Conservation (phyloP, 2,797 vertebrate species). For the Lagocephalus sceleratus region DNA sequence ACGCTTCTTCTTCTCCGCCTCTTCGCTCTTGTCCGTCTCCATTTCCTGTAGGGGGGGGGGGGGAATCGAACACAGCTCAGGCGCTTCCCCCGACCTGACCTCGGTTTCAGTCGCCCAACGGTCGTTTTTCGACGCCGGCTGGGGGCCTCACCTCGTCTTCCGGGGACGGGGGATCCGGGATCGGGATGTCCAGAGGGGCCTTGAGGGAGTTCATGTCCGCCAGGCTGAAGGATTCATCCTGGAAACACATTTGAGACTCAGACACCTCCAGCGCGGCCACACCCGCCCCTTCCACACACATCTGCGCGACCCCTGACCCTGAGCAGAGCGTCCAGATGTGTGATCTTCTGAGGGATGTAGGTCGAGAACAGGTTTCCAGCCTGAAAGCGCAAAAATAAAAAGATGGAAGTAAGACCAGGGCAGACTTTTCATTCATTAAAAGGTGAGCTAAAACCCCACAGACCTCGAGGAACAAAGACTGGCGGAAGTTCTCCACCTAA, state of each 20-base stretch:
- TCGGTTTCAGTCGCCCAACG: too few species aligned
- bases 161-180: constrained; percentile 85
- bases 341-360: constrained; percentile 81
- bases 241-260: too few species aligned
- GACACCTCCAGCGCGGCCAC: too few species aligned
- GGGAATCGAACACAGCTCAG: background rate
- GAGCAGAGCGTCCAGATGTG: constrained; percentile 77
- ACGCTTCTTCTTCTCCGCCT: constrained; percentile 81
- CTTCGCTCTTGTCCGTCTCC: constrained; percentile 82
- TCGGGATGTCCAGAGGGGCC: constrained; percentile 85
- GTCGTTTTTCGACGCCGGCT: too few species aligned
- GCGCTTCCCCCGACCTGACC: too few species aligned
- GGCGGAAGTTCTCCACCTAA: constrained; percentile 71
- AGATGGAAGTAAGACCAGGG: background rate
- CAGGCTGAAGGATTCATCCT: constrained; percentile 80
- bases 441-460: background rate
- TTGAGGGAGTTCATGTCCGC: constrained; percentile 75
- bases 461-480: constrained; percentile 65
- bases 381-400: constrained; percentile 46
- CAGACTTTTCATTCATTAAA: background rate
- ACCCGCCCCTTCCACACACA: too few species aligned
- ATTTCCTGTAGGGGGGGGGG: constrained; percentile 72
- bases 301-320: constrained; percentile 58
- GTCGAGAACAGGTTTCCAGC: constrained; percentile 80
- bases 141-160: constrained; percentile 81